Evolutionary conservation across 2,797 vertebrate species (phyloP).

Genomic region (Arremon brunneinucha): DNA sequence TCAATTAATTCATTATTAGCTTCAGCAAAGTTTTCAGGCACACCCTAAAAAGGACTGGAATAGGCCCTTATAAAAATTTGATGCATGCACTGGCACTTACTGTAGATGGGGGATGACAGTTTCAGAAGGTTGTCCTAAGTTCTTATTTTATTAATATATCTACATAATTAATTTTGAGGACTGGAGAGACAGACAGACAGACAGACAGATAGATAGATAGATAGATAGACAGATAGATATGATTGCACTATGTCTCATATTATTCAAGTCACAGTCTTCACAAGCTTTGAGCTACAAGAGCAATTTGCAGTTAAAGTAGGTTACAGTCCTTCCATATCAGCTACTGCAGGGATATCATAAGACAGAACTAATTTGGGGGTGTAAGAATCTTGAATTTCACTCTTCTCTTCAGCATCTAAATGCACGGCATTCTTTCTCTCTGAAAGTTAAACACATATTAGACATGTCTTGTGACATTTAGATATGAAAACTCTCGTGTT

Average conservation of each 20-base stretch:
- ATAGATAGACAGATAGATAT: background rate
- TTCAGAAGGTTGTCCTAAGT: background rate
- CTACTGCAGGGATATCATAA: background rate
- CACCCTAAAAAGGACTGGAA: background rate
- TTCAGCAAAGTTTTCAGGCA: background rate
- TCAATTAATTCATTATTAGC: background rate
- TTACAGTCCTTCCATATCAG: background rate
- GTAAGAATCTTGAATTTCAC: background rate
- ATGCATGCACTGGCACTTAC: background rate
- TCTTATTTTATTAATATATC: background rate
- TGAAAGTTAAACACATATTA: background rate
- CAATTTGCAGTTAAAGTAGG: background rate
- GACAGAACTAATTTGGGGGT: background rate
- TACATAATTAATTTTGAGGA: background rate
- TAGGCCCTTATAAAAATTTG: background rate
- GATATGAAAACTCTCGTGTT: background rate
- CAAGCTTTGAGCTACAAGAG: background rate
- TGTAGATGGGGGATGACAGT: background rate
- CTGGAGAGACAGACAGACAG: background rate
- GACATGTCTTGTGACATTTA: background rate
- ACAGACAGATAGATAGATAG: background rate
- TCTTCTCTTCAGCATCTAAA: background rate
- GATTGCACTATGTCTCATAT: accelerated
- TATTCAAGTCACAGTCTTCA: background rate
- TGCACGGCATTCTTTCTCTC: background rate